Evolutionary conservation across 2,888 invertebrate genomes (phyloP).

Genomic region (Pediacus dermestoides): DNA sequence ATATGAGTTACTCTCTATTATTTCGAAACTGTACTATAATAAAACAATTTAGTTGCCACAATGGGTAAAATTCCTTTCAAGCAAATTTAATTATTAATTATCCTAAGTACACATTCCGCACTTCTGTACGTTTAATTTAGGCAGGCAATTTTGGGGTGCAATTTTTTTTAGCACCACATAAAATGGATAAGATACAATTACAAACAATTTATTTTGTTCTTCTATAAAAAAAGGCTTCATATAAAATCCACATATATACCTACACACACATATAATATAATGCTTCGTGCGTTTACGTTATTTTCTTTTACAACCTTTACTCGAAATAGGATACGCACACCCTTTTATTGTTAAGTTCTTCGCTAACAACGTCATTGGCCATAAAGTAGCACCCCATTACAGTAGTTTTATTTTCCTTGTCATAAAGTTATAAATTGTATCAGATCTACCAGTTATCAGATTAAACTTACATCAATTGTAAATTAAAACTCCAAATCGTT

Average conservation of each 20-base stretch:
- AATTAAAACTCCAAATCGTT: too few relatives aligned
- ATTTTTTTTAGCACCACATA: constrained; percentile 8
- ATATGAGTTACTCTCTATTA: too few relatives aligned
- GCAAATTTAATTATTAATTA: too few relatives aligned
- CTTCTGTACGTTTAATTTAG: too few relatives aligned
- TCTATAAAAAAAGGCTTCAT: constrained; percentile 8
- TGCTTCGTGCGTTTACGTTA: constrained; percentile 7
- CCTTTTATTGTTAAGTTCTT: constrained; percentile 9
- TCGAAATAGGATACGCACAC: constrained; percentile 10
- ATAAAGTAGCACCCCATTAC: constrained; percentile 16
- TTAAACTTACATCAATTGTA: too few relatives aligned
- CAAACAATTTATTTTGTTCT: constrained; percentile 11
- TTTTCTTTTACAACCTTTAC: constrained; percentile 10
- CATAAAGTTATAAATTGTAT: constrained; percentile 12
- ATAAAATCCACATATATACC: constrained; percentile 8
- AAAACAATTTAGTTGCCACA: too few relatives aligned
- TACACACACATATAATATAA: constrained; percentile 5
- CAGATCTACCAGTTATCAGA: too few relatives aligned
- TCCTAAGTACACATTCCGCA: too few relatives aligned
- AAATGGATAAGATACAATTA: constrained; percentile 10
- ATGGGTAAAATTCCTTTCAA: too few relatives aligned
- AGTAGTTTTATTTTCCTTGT: constrained; percentile 13
- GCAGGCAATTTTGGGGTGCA: constrained; percentile 7
- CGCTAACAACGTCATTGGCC: constrained; percentile 8
- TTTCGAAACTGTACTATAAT: too few relatives aligned